Percentiles rank a stretch among this genome's conserved stretches.
phyloP scores from a whole-genome alignment of 1,140 invertebrate genomes.

The Euwallacea fornicatus region DNA sequence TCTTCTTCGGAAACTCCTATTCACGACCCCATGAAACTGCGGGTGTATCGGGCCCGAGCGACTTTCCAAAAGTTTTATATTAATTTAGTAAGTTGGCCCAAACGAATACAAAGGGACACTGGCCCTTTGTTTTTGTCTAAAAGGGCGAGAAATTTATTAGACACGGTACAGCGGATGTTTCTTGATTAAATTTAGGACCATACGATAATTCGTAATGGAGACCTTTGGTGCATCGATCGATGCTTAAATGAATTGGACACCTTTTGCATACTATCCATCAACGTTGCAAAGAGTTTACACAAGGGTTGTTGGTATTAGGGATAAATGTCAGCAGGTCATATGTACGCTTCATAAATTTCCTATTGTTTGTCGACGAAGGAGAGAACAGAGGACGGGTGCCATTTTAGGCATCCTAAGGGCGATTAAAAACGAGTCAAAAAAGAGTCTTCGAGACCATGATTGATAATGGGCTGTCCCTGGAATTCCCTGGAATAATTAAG shows the following conservation, averaged over 20 bases:
- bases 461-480: not conserved
- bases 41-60: conserved; percentile 6
- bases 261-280: too few relatives aligned
- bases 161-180: not conserved
- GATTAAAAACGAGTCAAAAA: not conserved
- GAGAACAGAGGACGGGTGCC: not conserved
- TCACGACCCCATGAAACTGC: conserved; percentile 1
- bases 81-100: conserved; percentile 10
- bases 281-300: not conserved
- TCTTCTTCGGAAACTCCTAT: not conserved
- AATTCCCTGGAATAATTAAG: conserved; percentile 1
- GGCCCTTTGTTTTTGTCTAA: conserved; percentile 15
- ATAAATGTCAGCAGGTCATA: not conserved
- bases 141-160: conserved; percentile 15
- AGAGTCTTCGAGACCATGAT: not conserved
- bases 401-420: not conserved
- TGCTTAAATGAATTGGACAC: not conserved
- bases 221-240: not conserved
- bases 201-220: not conserved
- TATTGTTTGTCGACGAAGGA: not conserved
- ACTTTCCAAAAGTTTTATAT: conserved; percentile 16
- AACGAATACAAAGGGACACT: conserved; percentile 8
- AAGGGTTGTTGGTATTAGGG: not conserved
- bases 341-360: not conserved
- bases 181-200: conserved; percentile 11